Conservation (phyloP, 1,140 invertebrate genomes). For the Conus betulinus region DNA sequence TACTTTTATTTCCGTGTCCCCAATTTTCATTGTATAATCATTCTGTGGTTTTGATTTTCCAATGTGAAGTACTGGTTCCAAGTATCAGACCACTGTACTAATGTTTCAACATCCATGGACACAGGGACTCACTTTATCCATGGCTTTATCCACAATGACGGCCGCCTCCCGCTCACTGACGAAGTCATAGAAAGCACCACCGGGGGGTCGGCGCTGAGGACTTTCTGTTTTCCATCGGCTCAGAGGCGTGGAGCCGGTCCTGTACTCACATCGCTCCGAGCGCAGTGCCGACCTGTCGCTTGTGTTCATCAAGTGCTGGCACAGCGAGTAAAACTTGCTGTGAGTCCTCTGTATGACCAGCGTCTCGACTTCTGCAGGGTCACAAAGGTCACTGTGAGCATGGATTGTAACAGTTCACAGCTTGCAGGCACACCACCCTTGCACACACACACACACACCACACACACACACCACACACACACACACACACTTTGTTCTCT, state of each 20-base stretch:
- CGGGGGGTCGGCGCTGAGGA: constrained; percentile 18
- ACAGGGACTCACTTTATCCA: not conserved
- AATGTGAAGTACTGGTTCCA: no score
- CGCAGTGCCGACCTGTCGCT: not conserved
- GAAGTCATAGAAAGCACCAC: constrained; percentile 29
- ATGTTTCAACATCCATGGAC: not conserved
- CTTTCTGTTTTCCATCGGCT: constrained; percentile 30
- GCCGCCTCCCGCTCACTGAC: constrained; percentile 26
- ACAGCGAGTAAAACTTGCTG: constrained; percentile 23
- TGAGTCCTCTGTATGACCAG: not conserved
- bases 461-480: not conserved
- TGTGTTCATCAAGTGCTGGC: constrained; percentile 1
- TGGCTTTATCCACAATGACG: constrained; percentile 14
- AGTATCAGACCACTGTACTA: no score
- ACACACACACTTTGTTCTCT: no score
- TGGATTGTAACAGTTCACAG: no score
- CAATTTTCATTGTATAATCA: no score
- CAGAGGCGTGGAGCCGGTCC: not conserved
- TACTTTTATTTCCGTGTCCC: no score
- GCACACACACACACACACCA: not conserved
- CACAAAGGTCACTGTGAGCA: no score
- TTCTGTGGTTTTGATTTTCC: no score
- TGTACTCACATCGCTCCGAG: constrained; percentile 18
- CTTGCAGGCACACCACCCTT: not conserved
- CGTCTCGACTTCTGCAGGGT: not conserved